These are phyloP conservation scores for Ciconia boyciana DNA, from an alignment of 2,113 vertebrate genomes.

Conservation along the genomic window DNA sequence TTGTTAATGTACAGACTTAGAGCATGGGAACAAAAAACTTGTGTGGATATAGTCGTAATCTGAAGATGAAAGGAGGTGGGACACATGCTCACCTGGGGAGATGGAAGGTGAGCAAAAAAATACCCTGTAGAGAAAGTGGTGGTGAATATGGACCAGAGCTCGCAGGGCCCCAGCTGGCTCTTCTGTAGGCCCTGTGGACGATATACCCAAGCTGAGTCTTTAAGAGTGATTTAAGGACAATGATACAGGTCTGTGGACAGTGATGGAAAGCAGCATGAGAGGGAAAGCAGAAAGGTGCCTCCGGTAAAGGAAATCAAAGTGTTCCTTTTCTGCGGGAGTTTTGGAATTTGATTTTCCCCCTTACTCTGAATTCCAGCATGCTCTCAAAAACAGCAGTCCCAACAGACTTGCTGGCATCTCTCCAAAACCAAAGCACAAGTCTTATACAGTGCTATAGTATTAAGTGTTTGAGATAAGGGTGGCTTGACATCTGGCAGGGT, in stretches of 20 bases:
- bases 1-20: accelerated
- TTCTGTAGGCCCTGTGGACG: accelerated
- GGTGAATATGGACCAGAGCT: not conserved
- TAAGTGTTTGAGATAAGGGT: not conserved
- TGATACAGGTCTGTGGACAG: accelerated
- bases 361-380: not conserved
- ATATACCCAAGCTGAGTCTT: accelerated
- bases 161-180: not conserved
- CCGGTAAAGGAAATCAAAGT: not conserved
- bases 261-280: not conserved
- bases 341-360: not conserved
- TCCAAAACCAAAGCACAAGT: not conserved
- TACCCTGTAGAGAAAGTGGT: not conserved
- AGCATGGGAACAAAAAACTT: not conserved
- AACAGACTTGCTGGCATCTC: not conserved
- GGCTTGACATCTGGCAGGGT: not conserved
- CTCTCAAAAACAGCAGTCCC: not conserved
- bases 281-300: not conserved
- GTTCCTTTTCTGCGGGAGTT: not conserved
- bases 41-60: accelerated
- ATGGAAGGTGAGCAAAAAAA: not conserved
- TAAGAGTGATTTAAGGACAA: not conserved
- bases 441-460: not conserved
- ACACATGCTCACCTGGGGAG: not conserved
- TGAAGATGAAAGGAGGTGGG: not conserved